Evolutionary conservation across 1,140 invertebrate species (phyloP).

Genomic region (Aculops lycopersici): DNA sequence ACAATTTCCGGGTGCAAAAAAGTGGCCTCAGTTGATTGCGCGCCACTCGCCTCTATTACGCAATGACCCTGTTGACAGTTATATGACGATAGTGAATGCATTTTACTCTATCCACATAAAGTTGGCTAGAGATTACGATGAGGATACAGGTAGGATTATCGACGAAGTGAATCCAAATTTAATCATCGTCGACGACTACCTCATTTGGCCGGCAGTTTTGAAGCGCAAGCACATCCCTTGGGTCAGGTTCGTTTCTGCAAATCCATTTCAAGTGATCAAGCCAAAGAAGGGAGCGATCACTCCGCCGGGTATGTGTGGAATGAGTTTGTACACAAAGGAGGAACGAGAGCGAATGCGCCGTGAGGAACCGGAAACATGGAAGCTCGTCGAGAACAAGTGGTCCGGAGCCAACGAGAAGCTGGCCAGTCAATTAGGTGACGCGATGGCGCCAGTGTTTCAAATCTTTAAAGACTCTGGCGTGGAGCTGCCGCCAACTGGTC

Average conservation of each 20-base stretch:
- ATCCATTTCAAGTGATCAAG: not conserved
- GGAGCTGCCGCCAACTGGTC: not conserved
- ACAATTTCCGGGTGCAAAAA: no score
- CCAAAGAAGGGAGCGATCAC: no score
- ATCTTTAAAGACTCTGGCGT: no score
- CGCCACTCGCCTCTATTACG: not conserved
- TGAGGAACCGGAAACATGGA: not conserved
- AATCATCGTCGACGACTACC: slow-evolving; percentile 1
- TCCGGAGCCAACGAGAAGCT: not conserved
- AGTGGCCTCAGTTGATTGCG: not conserved
- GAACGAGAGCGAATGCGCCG: no score
- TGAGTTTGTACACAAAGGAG: not conserved
- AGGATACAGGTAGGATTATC: not conserved
- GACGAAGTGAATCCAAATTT: slow-evolving; percentile 1
- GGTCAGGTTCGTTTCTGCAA: not conserved
- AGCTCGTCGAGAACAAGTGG: not conserved
- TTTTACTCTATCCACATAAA: not conserved
- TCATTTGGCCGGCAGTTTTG: slow-evolving; percentile 1
- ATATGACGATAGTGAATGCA: not conserved
- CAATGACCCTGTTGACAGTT: not conserved
- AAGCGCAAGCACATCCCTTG: slow-evolving; percentile 1
- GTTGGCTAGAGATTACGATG: not conserved
- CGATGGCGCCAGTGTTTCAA: no score
- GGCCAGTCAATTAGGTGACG: not conserved
- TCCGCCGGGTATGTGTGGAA: not conserved